These are phyloP conservation scores for Pygoscelis adeliae DNA, from an alignment of 2,113 vertebrate species.

Conservation along the genomic window DNA sequence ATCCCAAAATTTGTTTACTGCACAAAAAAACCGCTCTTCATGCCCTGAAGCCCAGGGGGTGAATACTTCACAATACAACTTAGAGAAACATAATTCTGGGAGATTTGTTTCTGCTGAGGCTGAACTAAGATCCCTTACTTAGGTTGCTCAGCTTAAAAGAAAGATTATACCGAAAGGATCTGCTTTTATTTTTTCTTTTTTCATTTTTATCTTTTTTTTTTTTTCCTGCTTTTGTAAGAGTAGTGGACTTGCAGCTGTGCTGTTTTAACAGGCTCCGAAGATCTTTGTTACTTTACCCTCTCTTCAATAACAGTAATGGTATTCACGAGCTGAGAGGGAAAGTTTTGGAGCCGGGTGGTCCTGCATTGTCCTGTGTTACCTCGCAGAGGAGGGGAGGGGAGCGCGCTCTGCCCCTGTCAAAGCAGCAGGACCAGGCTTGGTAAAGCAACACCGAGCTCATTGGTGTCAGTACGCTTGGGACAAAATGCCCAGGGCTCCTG, in stretches of 20 bases:
- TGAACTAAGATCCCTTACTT: neutral
- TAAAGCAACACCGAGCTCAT: neutral
- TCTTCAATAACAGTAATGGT: neutral
- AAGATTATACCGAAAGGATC: neutral
- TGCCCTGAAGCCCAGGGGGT: neutral
- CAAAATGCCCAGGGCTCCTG: neutral
- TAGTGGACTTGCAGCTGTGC: neutral
- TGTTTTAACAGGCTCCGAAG: neutral
- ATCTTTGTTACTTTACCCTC: neutral
- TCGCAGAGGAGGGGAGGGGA: neutral
- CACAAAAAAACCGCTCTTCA: accelerated
- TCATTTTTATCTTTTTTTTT: no score
- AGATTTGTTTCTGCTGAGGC: neutral
- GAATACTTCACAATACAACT: neutral
- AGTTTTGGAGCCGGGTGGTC: neutral
- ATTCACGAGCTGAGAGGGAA: neutral
- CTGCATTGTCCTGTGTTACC: neutral
- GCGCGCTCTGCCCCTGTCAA: neutral
- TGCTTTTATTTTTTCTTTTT: neutral
- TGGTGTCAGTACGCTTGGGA: no score
- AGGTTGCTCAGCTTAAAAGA: neutral
- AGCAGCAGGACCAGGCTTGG: neutral
- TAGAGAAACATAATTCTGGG: no score
- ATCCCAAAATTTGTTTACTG: neutral
- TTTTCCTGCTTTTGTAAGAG: neutral